Evolutionary conservation across 2,113 vertebrate species (phyloP), one percentile per base, ranked within the genome.

Genomic region (Malurus cyaneus): DNA sequence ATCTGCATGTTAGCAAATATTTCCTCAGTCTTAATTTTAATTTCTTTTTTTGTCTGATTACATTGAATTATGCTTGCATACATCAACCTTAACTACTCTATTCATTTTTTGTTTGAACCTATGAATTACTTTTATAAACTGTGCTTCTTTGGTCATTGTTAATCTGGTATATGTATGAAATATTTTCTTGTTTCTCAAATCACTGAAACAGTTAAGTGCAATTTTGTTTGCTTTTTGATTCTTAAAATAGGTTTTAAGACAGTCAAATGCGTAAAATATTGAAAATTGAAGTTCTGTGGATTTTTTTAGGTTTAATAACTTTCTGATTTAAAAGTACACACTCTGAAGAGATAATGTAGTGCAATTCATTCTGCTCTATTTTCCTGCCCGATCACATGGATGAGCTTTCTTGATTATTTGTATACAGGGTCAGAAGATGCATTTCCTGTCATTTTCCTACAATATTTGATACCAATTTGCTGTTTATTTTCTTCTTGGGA

Each of bases 11-110:
- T 89, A 91, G 14, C 9, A 96, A 92, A 67, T 91, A 71, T 59
- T 94, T 94, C 59, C 23, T 92, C 31, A 70, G 24, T 84, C 46
- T 80, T 92, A 80, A 65, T 89, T 92, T 80, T 85, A 31, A 23
- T 81, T 94, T 86, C 65, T 74, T 10, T 9, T 54, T 80, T 89
- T 76, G 26, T 80, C 32, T 86, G 57, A 65, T 91, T 86, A 57
- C n/a, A 57, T 23, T 65, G 66, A 88, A 76, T 82, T 96, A 82
- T 80, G 56, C 16, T 69, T 86, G 44, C 8, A 36, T 71, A 56
- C 69, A 86, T 49, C 31, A 80, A 13, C 12, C 69, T 74, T 49
- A 78, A 67, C 8, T 82, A 39, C 20, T 61, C 18, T 42, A 62
- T 60, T 78, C 0, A 3, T 93, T 82, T 90, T 28, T 83, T 79